Base-by-base conservation (phyloP, 1,140 invertebrate genomes). In the Wasmannia auropunctata region DNA sequence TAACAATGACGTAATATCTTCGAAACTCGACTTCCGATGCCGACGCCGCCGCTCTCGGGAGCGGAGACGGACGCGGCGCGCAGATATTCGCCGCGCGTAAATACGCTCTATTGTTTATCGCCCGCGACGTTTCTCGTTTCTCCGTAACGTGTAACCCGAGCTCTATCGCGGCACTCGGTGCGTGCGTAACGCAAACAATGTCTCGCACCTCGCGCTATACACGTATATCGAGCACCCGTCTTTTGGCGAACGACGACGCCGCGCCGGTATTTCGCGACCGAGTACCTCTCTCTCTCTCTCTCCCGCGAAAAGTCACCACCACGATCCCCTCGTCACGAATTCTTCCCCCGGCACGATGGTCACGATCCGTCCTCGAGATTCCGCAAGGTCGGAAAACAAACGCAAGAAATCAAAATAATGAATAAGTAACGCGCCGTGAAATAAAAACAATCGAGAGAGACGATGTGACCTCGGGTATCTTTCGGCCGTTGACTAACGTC, bases 151-250 rank as follows among this genome's bases (percentile, higher is more conserved):
- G 79, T 81, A 81, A 83, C 51, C 2, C 67, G 67, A 83, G 14
- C 25, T 56, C 49, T 72, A 81, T 72, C 65, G 37, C 67, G 34
- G 4, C 25, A 16, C 65, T 72, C 51, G 51, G 25, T 56, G 77
- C 49, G 79, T 74, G 63, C 63, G 8, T 72, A 81, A 80, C 22
- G 76, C 63, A 80, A 79, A 80, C 63, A 81, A 58, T 58, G 67
- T 83, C 37, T 43, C 79, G 49, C 62, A 58, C 19, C 67, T 46
- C 79, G 46, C 72, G 10, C 37, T 22, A 0, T 25, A 58, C 19
- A n/a, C 51, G 2, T 43, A 43, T 25, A 54, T 37, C 16, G 22
- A 4, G 34, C 19, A 51, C 69, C 3, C 40, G n/a, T 37, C 34
- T 51, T 34, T n/a, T 5, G 31, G 6, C 56, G 31, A 34, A 62